Conservation (phyloP, 2,113 vertebrate genomes). For the Piliocolobus tephrosceles region DNA sequence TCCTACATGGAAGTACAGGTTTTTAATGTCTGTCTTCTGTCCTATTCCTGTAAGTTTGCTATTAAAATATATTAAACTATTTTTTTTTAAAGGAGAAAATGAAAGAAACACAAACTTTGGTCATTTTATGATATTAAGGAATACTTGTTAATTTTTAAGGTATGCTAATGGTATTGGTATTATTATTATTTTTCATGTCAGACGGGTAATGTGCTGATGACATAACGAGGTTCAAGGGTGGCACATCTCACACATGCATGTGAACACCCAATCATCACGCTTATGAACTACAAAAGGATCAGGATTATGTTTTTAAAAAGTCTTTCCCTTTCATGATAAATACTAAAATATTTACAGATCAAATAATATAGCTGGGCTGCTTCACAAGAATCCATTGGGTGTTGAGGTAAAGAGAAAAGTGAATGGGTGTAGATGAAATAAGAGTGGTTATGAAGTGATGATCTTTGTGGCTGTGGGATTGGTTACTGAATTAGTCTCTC, state of each 20-base stretch:
- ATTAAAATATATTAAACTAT: constrained; percentile 90
- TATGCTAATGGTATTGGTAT: neutral
- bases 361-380: neutral
- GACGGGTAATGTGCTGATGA: too few species aligned
- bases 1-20: constrained; percentile 86
- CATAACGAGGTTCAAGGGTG: too few species aligned
- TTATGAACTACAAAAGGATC: too few species aligned
- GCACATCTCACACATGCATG: too few species aligned
- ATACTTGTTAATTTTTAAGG: neutral
- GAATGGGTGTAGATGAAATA: neutral
- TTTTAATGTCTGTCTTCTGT: constrained; percentile 90
- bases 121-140: neutral
- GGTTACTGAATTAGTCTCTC: neutral
- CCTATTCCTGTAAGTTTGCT: constrained; percentile 91
- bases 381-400: neutral
- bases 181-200: neutral
- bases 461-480: too few species aligned
- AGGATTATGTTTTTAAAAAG: neutral
- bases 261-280: too few species aligned
- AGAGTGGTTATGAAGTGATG: neutral
- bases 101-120: neutral
- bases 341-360: neutral
- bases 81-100: neutral
- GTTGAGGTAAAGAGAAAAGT: neutral
- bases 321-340: neutral